These are phyloP conservation scores for Montipora foliosa DNA, from an alignment of 64 coral and sea anemone genomes.

Conservation along the genomic window DNA sequence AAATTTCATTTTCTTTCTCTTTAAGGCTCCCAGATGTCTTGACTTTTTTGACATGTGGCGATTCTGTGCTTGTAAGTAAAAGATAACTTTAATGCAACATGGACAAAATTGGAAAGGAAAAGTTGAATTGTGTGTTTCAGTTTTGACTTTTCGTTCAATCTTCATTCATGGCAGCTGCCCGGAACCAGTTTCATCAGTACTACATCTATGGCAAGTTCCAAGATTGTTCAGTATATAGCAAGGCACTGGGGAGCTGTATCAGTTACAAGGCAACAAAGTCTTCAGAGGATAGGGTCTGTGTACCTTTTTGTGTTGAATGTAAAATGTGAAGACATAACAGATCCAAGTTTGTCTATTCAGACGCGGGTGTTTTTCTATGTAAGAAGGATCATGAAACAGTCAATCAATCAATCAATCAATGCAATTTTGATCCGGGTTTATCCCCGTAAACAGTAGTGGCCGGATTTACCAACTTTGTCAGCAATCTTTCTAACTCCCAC, in stretches of 20 bases:
- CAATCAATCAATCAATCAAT: too few species aligned
- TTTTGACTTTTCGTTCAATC: neutral
- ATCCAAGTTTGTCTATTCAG: neutral
- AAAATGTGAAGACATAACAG: neutral
- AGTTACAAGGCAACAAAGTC: slow-evolving; percentile 71
- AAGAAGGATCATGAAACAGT: too few species aligned
- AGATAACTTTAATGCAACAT: neutral
- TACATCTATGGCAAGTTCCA: slow-evolving; percentile 87
- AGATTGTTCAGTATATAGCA: slow-evolving; percentile 71
- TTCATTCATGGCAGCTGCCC: slow-evolving; percentile 58
- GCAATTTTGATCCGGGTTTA: too few species aligned
- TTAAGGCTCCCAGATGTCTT: slow-evolving; percentile 76
- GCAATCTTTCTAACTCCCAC: too few species aligned
- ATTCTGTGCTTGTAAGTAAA: slow-evolving; percentile 90
- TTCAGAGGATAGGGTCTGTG: slow-evolving; percentile 65
- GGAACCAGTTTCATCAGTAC: slow-evolving; percentile 90
- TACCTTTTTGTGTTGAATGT: neutral
- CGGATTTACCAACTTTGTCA: too few species aligned
- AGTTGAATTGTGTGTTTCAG: too few species aligned
- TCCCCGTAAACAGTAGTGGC: too few species aligned
- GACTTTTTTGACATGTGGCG: slow-evolving; percentile 93
- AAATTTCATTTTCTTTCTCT: neutral
- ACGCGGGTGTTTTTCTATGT: too few species aligned
- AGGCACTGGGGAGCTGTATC: slow-evolving; percentile 76
- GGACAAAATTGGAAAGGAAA: too few species aligned